A percentile compares a stretch with the other conserved stretches of the same genome.
These are phyloP conservation scores for Poliocrania exsul DNA, from an alignment of 2,797 vertebrate genomes.

Conservation along the genomic window DNA sequence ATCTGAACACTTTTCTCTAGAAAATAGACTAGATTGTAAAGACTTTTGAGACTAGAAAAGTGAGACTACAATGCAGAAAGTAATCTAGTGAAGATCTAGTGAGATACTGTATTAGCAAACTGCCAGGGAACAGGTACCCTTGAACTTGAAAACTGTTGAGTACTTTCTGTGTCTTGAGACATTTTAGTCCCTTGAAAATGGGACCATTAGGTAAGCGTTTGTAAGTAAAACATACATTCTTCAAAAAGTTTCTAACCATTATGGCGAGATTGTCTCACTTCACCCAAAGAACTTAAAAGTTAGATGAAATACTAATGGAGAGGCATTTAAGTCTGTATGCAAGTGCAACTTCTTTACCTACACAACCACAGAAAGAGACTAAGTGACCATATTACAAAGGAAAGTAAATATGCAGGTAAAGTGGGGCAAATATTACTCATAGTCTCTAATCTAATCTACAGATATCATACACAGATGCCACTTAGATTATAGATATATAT, in stretches of 20 bases:
- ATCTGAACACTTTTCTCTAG: neutral
- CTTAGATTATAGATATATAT: neutral
- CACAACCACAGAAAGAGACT: neutral
- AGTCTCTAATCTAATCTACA: neutral
- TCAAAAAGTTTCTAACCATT: neutral
- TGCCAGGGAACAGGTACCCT: neutral
- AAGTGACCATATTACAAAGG: neutral
- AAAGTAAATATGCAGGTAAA: neutral
- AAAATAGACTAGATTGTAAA: neutral
- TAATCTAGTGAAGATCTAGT: neutral
- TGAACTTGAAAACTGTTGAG: neutral
- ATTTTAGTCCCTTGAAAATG: neutral
- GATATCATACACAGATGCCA: neutral
- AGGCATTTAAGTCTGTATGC: neutral
- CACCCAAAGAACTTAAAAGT: neutral
- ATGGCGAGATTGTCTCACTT: neutral
- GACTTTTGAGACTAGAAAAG: neutral
- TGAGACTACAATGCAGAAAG: neutral
- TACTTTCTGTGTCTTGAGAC: neutral
- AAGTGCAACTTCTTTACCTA: neutral
- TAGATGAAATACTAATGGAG: neutral
- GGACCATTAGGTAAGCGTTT: accelerated
- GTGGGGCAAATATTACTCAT: neutral
- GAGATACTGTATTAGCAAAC: neutral
- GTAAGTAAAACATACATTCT: neutral